Percentiles rank a stretch among this genome's conserved stretches.
These are phyloP conservation scores for Drosophila hydei DNA, from an alignment of 1,140 invertebrate genomes.

Conservation along the genomic window DNA sequence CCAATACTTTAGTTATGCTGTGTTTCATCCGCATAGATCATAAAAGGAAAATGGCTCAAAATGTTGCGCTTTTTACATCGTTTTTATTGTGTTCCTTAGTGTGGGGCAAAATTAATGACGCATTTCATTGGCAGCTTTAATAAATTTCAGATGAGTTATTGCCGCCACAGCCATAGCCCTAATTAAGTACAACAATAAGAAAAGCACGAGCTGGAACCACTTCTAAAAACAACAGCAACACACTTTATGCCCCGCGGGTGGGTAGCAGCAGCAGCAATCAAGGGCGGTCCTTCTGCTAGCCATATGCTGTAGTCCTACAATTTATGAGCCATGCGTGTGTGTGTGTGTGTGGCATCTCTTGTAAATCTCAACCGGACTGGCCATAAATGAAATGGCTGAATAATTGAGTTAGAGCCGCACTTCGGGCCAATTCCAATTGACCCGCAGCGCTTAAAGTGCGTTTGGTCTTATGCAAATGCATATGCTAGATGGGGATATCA, in stretches of 20 bases:
- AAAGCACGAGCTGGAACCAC: conserved; percentile 21
- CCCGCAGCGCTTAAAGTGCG: conserved; percentile 61
- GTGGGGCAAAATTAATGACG: conserved; percentile 47
- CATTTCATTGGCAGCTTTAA: conserved; percentile 45
- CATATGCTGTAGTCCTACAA: conserved; percentile 56
- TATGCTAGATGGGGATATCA: conserved; percentile 36
- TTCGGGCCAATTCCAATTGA: conserved; percentile 19
- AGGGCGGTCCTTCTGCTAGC: conserved; percentile 23
- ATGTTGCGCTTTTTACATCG: not conserved
- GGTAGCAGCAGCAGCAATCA: conserved; percentile 4
- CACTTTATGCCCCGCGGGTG: conserved; percentile 23
- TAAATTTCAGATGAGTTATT: conserved; percentile 34
- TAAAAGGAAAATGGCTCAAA: not conserved
- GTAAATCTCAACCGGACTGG: conserved; percentile 55
- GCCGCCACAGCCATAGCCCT: conserved; percentile 32
- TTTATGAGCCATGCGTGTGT: conserved; percentile 63
- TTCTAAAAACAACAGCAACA: conserved; percentile 25
- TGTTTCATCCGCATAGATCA: too few species aligned
- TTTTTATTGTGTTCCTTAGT: conserved; percentile 1
- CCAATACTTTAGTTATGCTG: too few species aligned
- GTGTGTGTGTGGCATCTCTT: conserved; percentile 37
- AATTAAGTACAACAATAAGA: conserved; percentile 54
- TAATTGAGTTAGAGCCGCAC: conserved; percentile 67
- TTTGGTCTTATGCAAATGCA: conserved; percentile 36
- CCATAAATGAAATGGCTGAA: conserved; percentile 70